phyloP scores from a whole-genome alignment of 1,140 invertebrate species.

The Cydia fagiglandana region DNA sequence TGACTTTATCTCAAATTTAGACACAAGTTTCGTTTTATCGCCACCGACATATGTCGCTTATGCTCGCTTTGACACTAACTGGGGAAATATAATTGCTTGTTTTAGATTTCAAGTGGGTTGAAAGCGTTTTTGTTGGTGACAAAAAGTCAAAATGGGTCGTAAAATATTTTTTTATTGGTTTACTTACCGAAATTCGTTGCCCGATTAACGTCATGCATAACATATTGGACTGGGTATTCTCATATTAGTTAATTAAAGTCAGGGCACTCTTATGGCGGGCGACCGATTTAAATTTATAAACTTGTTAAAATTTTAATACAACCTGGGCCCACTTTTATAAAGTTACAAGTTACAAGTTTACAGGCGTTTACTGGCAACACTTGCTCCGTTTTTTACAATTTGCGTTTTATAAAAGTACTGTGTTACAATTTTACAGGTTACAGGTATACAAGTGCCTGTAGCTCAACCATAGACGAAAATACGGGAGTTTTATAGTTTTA shows the following conservation, averaged over 20 bases:
- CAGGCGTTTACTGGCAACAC: too few species aligned
- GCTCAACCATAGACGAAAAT: too few species aligned
- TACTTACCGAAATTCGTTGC: background rate
- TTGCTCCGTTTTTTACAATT: too few species aligned
- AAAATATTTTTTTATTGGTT: background rate
- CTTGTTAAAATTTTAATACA: too few species aligned
- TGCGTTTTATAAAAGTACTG: too few species aligned
- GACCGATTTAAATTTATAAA: too few species aligned
- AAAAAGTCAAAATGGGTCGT: background rate
- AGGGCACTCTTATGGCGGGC: background rate
- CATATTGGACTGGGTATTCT: background rate
- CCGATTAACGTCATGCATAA: background rate
- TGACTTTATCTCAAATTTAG: slow-evolving; percentile 1
- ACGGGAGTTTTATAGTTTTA: too few species aligned
- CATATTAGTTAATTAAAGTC: background rate
- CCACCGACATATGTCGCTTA: slow-evolving; percentile 8
- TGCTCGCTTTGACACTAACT: slow-evolving; percentile 12
- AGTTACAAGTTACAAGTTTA: too few species aligned
- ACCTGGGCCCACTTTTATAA: too few species aligned
- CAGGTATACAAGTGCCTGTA: too few species aligned
- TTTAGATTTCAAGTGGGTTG: slow-evolving; percentile 9
- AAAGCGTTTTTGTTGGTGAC: slow-evolving; percentile 5
- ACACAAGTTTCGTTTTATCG: slow-evolving; percentile 23
- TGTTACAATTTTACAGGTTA: too few species aligned
- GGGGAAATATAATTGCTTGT: slow-evolving; percentile 3